Evolutionary conservation across 1,140 invertebrate species (phyloP).

Genomic region (Temnothorax curvispinosus): DNA sequence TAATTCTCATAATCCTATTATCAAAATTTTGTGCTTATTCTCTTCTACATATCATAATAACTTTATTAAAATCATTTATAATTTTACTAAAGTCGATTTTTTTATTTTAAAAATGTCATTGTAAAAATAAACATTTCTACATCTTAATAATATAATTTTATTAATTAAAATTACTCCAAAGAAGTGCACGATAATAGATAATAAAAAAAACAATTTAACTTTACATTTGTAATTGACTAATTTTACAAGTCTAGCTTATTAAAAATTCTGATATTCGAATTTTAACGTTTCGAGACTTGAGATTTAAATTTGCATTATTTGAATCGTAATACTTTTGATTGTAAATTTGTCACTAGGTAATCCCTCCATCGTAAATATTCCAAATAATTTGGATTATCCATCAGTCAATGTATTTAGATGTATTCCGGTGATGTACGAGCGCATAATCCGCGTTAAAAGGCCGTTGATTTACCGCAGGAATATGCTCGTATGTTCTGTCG

Average conservation of each 20-base stretch:
- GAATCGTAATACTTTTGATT: neutral
- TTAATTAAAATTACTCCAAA: neutral
- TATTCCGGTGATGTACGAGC: conserved; percentile 3
- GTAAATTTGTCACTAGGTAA: neutral
- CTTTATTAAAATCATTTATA: neutral
- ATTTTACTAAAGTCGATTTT: neutral
- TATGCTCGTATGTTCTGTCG: neutral
- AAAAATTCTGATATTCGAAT: neutral
- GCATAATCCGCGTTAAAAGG: conserved; percentile 38
- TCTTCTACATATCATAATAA: neutral
- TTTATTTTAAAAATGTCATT: neutral
- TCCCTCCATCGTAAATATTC: neutral
- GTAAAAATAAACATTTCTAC: conserved; percentile 8
- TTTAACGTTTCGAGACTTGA: neutral
- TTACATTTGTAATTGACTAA: neutral
- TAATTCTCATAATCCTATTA: neutral
- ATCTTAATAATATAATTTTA: neutral
- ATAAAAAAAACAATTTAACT: neutral
- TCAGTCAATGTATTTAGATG: conserved; percentile 22
- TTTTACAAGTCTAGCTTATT: neutral
- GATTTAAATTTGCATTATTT: neutral
- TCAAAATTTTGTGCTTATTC: conserved; percentile 2
- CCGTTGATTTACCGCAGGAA: conserved; percentile 47
- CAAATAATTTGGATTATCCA: conserved; percentile 30
- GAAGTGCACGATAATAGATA: neutral